Evolutionary conservation across 2,888 invertebrate species (phyloP), one percentile per base, ranked within the genome.

Genomic region (Drosophila heteroneura): DNA sequence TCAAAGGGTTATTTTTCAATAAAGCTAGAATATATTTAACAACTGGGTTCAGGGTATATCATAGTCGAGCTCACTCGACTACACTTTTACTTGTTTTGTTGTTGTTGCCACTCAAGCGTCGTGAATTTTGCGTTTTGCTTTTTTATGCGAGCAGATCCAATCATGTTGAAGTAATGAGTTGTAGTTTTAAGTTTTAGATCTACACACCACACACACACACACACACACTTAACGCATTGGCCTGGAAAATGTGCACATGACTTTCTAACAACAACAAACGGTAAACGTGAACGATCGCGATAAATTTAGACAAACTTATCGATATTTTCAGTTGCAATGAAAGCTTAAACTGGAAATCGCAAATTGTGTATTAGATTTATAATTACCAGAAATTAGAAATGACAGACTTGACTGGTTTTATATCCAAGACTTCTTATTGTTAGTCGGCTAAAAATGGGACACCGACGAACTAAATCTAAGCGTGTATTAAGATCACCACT

Each of bases 131-230:
- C 62, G 44, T 68, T 73, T 63, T 73, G 59, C 44, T 60, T 71
- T 79, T 83, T 77, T 80, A 67, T 82, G 39, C 49, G 54, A 54
- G 70, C 64, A 68, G 74, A 83, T 81, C 81, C 83, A 79, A 85
- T 77, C 77, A 77, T 74, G 82, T 72, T 86, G 82, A 85, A 85
- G 86, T 79, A 84, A 84, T 85, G 86, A 84, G 75, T 85, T 81
- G 81, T 74, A 81, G 79, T 74, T 84, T 83, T 64, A 47, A 66
- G 54, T 59, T 72, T 58, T 30, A 68, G 72, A 71, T 58, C 60
- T 65, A 39, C 16, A 53, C 52, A 52, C 26, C 61, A 39, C 19
- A 57, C 56, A 52, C 26, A 37, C 39, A 35, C 26, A 74, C n/a
- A 51, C 62, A 58, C n/a, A 26, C 41, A 39, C 30, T 41, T 26